These are phyloP conservation scores for Apodemia duryi DNA, from an alignment of 2,888 invertebrate species.

Conservation along the genomic window DNA sequence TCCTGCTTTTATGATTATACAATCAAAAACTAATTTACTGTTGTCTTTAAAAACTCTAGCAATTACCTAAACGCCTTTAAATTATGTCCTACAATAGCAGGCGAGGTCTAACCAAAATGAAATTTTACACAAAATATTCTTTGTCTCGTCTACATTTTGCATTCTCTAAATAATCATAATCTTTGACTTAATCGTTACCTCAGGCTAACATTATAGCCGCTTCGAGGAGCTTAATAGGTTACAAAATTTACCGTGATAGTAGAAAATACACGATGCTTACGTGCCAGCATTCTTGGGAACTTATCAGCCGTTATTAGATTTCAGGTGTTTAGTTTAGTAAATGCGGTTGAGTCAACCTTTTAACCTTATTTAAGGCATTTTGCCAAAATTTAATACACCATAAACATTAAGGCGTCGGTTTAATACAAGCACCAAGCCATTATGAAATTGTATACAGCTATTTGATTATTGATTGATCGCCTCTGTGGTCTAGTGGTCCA, in stretches of 20 bases:
- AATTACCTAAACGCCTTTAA: not conserved
- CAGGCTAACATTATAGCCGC: constrained; percentile 76
- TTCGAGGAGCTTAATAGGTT: constrained; percentile 77
- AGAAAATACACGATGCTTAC: constrained; percentile 74
- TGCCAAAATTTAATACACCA: constrained; percentile 25
- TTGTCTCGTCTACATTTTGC: constrained; percentile 21
- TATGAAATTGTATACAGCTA: not conserved
- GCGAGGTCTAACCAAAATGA: not conserved
- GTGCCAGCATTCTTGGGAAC: constrained; percentile 60
- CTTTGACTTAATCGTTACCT: constrained; percentile 74
- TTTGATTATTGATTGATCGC: not conserved
- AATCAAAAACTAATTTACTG: not conserved
- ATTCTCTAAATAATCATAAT: constrained; percentile 41
- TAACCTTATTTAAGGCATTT: constrained; percentile 29
- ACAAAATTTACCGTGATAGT: constrained; percentile 76
- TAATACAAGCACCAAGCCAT: constrained; percentile 12
- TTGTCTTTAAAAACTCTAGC: too few species aligned
- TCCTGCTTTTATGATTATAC: too few species aligned
- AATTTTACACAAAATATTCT: constrained; percentile 27
- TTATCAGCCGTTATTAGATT: constrained; percentile 64
- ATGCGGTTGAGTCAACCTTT: constrained; percentile 29
- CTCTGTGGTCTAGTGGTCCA: too few species aligned
- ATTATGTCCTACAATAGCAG: not conserved
- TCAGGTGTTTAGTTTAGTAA: constrained; percentile 55
- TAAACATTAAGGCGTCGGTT: constrained; percentile 16